Percentiles rank a stretch among this genome's conserved stretches.
These are phyloP conservation scores for Ceratosolen solmsi DNA, from an alignment of 1,140 invertebrate species.

Conservation along the genomic window DNA sequence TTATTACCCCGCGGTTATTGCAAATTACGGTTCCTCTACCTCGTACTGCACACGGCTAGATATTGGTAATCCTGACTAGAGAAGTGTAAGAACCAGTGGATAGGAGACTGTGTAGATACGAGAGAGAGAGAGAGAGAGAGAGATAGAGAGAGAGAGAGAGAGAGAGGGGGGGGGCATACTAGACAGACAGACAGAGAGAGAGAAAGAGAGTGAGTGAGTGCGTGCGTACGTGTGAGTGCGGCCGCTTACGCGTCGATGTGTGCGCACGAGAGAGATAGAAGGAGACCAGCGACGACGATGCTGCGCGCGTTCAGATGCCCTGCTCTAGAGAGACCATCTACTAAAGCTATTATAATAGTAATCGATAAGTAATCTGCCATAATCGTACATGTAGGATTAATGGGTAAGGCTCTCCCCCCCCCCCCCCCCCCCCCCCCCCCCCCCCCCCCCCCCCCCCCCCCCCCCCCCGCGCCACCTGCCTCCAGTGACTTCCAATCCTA, in stretches of 20 bases:
- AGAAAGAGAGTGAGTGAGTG: background rate
- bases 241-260: too few relatives aligned
- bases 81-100: background rate
- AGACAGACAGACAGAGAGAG: too few relatives aligned
- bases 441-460: background rate
- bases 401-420: slow-evolving; percentile 32
- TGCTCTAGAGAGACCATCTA: background rate
- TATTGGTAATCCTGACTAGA: slow-evolving; percentile 33
- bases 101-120: too few relatives aligned
- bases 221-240: too few relatives aligned
- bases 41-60: slow-evolving; percentile 35
- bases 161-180: slow-evolving; percentile 37
- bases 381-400: slow-evolving; percentile 65
- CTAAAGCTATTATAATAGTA: slow-evolving; percentile 63
- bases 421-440: background rate
- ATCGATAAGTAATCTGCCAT: slow-evolving; percentile 69
- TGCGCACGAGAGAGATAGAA: background rate
- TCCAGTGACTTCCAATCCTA: slow-evolving; percentile 33
- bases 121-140: too few relatives aligned
- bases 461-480: background rate
- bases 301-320: slow-evolving; percentile 30
- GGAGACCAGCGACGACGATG: slow-evolving; percentile 51
- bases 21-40: slow-evolving; percentile 63
- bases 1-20: slow-evolving; percentile 68
- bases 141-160: slow-evolving; percentile 44